phyloP scores from a whole-genome alignment of 35 echinoderm and acorn worm genomes.

The Hemicentrotus pulcherrimus region DNA sequence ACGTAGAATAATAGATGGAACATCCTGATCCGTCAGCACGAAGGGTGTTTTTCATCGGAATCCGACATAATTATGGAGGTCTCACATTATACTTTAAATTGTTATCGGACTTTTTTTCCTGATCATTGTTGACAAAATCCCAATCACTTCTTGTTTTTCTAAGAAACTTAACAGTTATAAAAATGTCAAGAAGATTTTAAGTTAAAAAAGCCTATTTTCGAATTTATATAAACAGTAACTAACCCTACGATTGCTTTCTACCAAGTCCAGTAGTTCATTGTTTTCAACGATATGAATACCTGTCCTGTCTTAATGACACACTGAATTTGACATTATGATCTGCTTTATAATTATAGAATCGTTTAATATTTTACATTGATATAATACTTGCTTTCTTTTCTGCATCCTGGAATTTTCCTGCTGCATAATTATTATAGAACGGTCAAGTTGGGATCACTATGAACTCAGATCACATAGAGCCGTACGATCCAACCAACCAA shows the following conservation, averaged over 20 bases:
- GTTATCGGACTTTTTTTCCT: not conserved
- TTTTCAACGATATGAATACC: no score
- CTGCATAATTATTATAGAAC: constrained; percentile 43
- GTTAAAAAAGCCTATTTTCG: no score
- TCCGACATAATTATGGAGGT: not conserved
- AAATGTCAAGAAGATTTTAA: not conserved
- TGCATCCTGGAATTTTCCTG: not conserved
- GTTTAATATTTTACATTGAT: no score
- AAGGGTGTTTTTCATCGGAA: not conserved
- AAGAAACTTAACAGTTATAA: not conserved
- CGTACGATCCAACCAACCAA: constrained; percentile 53
- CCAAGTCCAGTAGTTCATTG: no score
- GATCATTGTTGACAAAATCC: not conserved
- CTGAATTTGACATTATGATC: no score
- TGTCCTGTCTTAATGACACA: no score
- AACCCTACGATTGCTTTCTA: no score
- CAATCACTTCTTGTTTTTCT: not conserved
- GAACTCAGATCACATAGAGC: constrained; percentile 69
- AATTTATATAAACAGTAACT: no score
- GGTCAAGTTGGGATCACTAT: constrained; percentile 86
- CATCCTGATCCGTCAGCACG: no score
- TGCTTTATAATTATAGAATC: no score
- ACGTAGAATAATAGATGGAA: not conserved
- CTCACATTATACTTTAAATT: not conserved
- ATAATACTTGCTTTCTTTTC: not conserved